phyloP scores from a whole-genome alignment of 2,113 vertebrate species.

The Pteruthius melanotis region DNA sequence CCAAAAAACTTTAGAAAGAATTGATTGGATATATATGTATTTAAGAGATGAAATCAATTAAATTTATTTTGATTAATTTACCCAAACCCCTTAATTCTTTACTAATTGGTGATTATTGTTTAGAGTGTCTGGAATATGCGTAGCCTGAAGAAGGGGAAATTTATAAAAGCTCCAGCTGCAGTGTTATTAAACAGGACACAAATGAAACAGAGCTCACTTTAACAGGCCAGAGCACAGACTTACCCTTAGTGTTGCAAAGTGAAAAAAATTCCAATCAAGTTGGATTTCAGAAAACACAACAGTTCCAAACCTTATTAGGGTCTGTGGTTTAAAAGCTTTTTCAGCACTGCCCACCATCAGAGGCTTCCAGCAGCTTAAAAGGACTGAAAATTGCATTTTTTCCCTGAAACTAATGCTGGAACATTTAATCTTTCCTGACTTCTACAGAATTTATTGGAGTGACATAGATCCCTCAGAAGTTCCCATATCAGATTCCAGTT shows the following conservation, averaged over 20 bases:
- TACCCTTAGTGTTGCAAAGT: background rate
- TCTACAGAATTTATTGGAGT: background rate
- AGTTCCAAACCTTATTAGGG: background rate
- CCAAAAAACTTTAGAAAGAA: conserved; percentile 11
- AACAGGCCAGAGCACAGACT: background rate
- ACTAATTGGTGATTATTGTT: background rate
- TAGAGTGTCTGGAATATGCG: background rate
- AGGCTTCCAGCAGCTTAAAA: background rate
- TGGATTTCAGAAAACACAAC: background rate
- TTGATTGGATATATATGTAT: background rate
- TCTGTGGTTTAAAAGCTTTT: background rate
- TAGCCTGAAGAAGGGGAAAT: background rate
- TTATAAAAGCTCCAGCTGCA: background rate
- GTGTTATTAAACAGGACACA: background rate
- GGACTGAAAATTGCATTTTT: background rate
- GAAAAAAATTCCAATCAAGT: background rate
- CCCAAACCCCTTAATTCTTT: background rate
- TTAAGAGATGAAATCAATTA: background rate
- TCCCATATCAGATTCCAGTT: background rate
- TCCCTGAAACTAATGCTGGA: background rate
- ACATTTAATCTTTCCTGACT: background rate
- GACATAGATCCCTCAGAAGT: background rate
- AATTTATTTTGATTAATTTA: background rate
- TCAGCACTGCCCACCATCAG: background rate
- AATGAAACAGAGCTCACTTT: background rate